phyloP scores from a whole-genome alignment of 2,113 vertebrate genomes.

The Sapajus apella region DNA sequence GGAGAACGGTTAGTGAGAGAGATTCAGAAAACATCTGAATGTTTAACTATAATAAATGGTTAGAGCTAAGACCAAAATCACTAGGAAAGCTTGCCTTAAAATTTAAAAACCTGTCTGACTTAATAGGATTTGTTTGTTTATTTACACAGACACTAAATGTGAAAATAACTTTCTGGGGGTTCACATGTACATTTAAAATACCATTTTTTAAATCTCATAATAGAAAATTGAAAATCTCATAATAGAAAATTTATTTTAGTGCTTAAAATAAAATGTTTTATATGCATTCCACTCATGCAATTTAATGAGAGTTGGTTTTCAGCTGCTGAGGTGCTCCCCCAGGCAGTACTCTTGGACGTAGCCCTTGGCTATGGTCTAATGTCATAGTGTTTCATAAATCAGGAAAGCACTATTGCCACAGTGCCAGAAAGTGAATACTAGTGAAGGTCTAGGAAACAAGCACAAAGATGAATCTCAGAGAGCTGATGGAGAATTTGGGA shows the following conservation, averaged over 20 bases:
- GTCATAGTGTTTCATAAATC: not conserved
- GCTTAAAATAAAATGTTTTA: conserved; percentile 7
- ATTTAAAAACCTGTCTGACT: not conserved
- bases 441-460: not conserved
- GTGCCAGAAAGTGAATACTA: not conserved
- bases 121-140: not conserved
- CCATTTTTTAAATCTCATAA: not conserved
- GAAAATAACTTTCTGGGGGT: not conserved
- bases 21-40: not conserved
- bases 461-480: not conserved
- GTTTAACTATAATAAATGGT: not conserved
- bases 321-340: not conserved
- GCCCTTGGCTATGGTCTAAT: not conserved
- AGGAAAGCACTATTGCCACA: not conserved
- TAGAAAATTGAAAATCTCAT: not conserved
- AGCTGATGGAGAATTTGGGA: not conserved
- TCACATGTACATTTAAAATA: conserved; percentile 20
- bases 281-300: not conserved
- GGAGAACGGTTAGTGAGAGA: not conserved
- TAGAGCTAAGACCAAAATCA: not conserved
- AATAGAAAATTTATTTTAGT: not conserved
- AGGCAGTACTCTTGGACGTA: not conserved
- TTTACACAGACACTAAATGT: not conserved
- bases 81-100: not conserved
- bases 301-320: not conserved